A percentile compares a stretch with the other conserved stretches of the same genome.
These are phyloP conservation scores for Cariama cristata DNA, from an alignment of 2,113 vertebrate genomes.

Conservation along the genomic window DNA sequence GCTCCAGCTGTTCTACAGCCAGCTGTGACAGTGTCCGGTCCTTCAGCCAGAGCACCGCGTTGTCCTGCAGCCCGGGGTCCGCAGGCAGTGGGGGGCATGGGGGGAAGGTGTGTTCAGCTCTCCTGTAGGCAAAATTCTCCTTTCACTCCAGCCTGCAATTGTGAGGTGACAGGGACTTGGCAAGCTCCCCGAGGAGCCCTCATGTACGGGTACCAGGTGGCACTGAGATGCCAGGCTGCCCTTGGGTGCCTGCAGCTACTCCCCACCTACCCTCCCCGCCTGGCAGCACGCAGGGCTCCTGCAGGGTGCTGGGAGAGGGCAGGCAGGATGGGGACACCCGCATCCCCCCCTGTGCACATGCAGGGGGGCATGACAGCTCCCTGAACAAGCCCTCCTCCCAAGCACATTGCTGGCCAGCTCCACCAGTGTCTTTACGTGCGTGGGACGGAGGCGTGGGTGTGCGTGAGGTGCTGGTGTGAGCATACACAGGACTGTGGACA, in stretches of 20 bases:
- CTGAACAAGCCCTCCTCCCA: not conserved
- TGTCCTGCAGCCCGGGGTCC: fast-evolving
- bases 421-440: fast-evolving
- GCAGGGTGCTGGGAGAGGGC: not conserved
- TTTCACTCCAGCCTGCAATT: not conserved
- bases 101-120: fast-evolving
- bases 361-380: not conserved
- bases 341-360: fast-evolving
- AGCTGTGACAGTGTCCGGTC: fast-evolving
- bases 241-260: not conserved
- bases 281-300: not conserved
- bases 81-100: fast-evolving
- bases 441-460: not conserved
- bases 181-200: not conserved
- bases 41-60: not conserved
- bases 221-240: not conserved
- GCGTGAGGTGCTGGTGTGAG: not conserved
- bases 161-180: fast-evolving
- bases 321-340: not conserved
- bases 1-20: not conserved
- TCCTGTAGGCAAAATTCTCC: not conserved
- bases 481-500: fast-evolving
- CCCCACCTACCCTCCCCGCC: fast-evolving
- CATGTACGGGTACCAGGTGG: not conserved
- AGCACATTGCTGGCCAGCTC: fast-evolving